These are phyloP conservation scores for Noctua pronuba DNA, from an alignment of 2,888 invertebrate genomes.

Conservation along the genomic window DNA sequence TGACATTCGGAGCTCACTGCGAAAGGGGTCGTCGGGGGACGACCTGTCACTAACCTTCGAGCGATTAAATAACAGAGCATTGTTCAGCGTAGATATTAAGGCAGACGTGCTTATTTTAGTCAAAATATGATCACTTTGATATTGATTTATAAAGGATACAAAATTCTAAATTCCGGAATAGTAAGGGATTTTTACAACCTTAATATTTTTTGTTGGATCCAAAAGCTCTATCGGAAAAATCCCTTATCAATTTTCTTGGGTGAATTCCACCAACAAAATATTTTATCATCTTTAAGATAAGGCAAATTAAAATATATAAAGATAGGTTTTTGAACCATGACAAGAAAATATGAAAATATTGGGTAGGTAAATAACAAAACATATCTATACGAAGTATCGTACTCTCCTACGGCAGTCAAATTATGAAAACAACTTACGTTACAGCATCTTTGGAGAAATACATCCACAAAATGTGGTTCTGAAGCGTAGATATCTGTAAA, in stretches of 20 bases:
- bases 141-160: not conserved
- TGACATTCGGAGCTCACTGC: slow-evolving; percentile 69
- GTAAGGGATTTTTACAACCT: not conserved
- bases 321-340: not conserved
- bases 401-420: slow-evolving; percentile 28
- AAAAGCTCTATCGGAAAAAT: slow-evolving; percentile 9
- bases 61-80: slow-evolving; percentile 46
- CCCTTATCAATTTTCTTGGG: slow-evolving; percentile 2
- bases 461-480: slow-evolving; percentile 25
- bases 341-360: not conserved
- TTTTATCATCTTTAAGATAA: not conserved
- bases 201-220: slow-evolving; percentile 1
- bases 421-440: slow-evolving; percentile 50
- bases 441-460: slow-evolving; percentile 36
- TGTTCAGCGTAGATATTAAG: slow-evolving; percentile 18
- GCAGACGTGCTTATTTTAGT: not conserved
- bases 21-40: slow-evolving; percentile 66
- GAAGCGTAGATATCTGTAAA: slow-evolving; percentile 68
- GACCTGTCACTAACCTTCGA: slow-evolving; percentile 52
- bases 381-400: slow-evolving; percentile 21
- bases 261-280: slow-evolving; percentile 19
- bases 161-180: slow-evolving; percentile 5
- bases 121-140: slow-evolving; percentile 5
- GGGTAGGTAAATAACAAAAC: slow-evolving; percentile 4
- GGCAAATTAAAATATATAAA: not conserved